Evolutionary conservation across 2,797 vertebrate species (phyloP).

Genomic region (Poecilia gillii): DNA sequence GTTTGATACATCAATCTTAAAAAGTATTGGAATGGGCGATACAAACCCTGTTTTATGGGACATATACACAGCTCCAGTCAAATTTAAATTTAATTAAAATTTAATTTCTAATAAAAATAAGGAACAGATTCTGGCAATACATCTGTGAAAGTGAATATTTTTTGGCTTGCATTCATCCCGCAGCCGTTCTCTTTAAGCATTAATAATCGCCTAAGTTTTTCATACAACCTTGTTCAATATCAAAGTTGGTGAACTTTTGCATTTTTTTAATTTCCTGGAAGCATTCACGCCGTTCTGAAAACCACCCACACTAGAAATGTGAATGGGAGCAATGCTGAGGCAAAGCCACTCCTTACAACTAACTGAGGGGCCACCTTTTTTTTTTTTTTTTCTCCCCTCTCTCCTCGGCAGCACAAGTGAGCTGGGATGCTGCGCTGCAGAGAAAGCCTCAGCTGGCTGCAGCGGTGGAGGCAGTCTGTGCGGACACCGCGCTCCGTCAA

Average conservation of each 20-base stretch:
- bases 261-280: not conserved
- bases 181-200: not conserved
- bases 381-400: not conserved
- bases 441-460: constrained; percentile 56
- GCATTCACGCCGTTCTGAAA: not conserved
- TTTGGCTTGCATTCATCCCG: not conserved
- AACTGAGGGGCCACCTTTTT: constrained; percentile 48
- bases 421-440: constrained; percentile 63
- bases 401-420: constrained; percentile 52
- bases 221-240: not conserved
- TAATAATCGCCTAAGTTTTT: not conserved
- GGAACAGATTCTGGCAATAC: not conserved
- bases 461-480: constrained; percentile 53
- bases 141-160: not conserved
- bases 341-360: constrained; percentile 64
- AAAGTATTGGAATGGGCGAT: too few species aligned
- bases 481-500: constrained; percentile 46
- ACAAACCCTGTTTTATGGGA: too few species aligned
- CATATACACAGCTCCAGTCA: too few species aligned
- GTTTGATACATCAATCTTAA: too few species aligned
- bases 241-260: not conserved
- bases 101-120: not conserved
- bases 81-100: too few species aligned
- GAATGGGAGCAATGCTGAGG: constrained; percentile 9
- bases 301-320: not conserved